Base-by-base conservation (phyloP, 2,113 vertebrate species). In the Panthera tigris region DNA sequence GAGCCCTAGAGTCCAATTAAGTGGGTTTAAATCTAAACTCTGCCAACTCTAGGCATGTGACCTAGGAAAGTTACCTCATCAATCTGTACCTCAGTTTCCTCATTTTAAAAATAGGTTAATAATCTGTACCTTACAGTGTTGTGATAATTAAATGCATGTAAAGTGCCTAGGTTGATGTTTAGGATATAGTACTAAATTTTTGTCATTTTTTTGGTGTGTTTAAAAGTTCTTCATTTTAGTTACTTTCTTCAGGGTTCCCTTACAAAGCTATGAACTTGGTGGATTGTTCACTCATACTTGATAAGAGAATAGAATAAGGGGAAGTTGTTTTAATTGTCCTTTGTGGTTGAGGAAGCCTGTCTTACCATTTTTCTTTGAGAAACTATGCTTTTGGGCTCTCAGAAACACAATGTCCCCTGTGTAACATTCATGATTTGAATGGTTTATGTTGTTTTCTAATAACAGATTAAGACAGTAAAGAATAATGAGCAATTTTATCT, bases 401-500 rank as follows among this genome's bases (percentile, higher is more conserved):
- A 29, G 74, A 96, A 96, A 80, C n/a, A 68, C 31, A 48, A 0
- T 66, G 45, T 92, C 50, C 29, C 52, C 36, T 95, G n/a, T 97
- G 23, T 96, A 52, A 91, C 16, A 81, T 83, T 79, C 21, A 29
- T 73, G 55, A 86, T 84, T 92, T 76, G 69, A 92, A 92, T 21
- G 52, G n/a, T 97, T 89, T 88, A 48, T 96, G 48, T 85, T 94
- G 31, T 94, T 92, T 95, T 95, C 61, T 89, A 33, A 73, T 93
- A 81, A 94, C 19, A 85, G 65, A 86, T 86, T 48, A 86, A 89
- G 89, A 88, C 23, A 73, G 5, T 91, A 82, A 92, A 86, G 48
- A 91, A 50, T 92, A 82, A 66, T 57, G 4, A 41, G 5, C 65
- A 45, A 4, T 91, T 98, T 83, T 98, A 31, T 98, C 80, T 98